Base-by-base conservation (phyloP, 1,140 invertebrate genomes). In the Laupala kohalensis region DNA sequence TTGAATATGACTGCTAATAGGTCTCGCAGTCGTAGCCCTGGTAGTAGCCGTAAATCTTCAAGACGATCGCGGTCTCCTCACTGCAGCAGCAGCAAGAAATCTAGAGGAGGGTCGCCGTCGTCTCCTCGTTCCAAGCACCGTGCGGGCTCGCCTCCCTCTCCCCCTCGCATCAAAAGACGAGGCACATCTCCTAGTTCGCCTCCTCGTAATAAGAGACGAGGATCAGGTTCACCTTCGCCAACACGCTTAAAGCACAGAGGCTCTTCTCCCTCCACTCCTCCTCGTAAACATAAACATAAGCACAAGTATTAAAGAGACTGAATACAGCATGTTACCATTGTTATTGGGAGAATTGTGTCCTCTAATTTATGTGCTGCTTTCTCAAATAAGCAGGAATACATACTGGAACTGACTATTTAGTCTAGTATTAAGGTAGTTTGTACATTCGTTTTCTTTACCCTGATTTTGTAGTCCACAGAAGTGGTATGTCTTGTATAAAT, bases 281-380 rank as follows among this genome's bases (percentile, higher is more conserved):
- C 73, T 23, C 69, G 73, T 73, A 80, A 83, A 75, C 83, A 85
- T 73, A 84, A 84, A 75, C 84, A 85, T 75, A 84, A 84, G 77
- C 83, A 84, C 73, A 70, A 70, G 28, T 70, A 70, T 62, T 70
- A 68, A 53, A 53, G 9, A 53, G 19, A 53, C 9, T 53, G 37
- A 53, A 9, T 13, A 53, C 19, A 19, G 19, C 37, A 53, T 13
- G 37, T 53, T 9, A 13, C 37, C 9, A 2, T 2, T 53, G 37
- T 2, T 13, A 53, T 13, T 9, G 37, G 19, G 37, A 53, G 37
- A 53, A 53, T 53, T 19, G 19, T 53, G 9, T 19, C 9, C 37
- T 53, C 37, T 13, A 13, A 53, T 53, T 53, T 53, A 53, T 53
- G 4, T 13, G 19, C 37, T 53, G 37, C 19, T 9, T 53, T 9